Evolutionary conservation across 1,140 invertebrate species (phyloP).

Genomic region (Lasaia peninsularis): DNA sequence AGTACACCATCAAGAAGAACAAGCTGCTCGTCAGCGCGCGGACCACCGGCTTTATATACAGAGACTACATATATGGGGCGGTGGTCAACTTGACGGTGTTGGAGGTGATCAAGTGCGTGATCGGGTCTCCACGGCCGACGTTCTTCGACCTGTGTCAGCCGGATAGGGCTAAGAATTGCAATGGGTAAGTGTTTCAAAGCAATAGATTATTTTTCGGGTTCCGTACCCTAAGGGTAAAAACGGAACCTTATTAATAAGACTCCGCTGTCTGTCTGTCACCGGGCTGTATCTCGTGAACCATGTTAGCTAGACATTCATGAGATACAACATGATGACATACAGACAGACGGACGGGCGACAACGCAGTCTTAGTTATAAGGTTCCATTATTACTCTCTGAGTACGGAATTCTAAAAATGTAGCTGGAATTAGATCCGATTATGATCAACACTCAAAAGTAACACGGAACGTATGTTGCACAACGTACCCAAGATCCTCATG

Average conservation of each 20-base stretch:
- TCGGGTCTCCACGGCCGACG: conserved; percentile 84
- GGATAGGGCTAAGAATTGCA: conserved; percentile 79
- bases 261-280: too few species aligned
- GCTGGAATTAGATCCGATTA: background rate
- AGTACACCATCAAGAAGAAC: conserved; percentile 61
- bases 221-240: too few species aligned
- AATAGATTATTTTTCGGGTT: too few species aligned
- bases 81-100: conserved; percentile 77
- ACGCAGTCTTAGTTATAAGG: too few species aligned
- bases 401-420: too few species aligned
- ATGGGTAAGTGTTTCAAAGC: conserved; percentile 61
- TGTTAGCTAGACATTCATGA: too few species aligned
- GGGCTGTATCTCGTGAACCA: too few species aligned
- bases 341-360: too few species aligned
- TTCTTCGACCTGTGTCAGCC: conserved; percentile 85
- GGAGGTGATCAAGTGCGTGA: conserved; percentile 80
- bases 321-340: too few species aligned
- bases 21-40: conserved; percentile 46
- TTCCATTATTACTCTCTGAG: too few species aligned
- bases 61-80: conserved; percentile 78
- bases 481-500: background rate
- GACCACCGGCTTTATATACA: conserved; percentile 73
- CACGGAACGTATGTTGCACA: background rate
- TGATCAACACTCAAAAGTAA: background rate
- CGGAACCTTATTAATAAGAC: too few species aligned